Percentiles rank a stretch among this genome's conserved stretches.
phyloP scores from a whole-genome alignment of 2,797 vertebrate species.

The Crenuchus spilurus region DNA sequence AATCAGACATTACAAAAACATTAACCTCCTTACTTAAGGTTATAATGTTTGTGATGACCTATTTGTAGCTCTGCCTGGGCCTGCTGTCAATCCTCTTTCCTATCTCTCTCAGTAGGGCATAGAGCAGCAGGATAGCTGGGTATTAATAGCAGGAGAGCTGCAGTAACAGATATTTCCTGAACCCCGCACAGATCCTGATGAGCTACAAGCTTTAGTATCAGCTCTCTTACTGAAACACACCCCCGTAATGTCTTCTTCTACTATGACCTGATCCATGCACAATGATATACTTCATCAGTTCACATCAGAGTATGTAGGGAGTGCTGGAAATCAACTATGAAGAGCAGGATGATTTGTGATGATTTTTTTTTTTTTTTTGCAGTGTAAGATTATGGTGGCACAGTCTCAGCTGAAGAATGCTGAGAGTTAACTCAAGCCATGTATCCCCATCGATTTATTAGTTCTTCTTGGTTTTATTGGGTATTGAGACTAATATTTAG shows the following conservation, averaged over 20 bases:
- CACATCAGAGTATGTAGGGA: conserved; percentile 9
- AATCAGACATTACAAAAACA: conserved; percentile 39
- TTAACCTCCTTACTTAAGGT: conserved; percentile 27
- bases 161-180: conserved; percentile 56
- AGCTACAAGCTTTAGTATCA: conserved; percentile 19
- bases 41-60: conserved; percentile 47
- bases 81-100: conserved; percentile 18
- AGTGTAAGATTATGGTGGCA: not conserved
- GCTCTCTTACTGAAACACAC: conserved; percentile 4
- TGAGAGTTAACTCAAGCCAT: not conserved
- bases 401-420: not conserved
- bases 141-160: conserved; percentile 61
- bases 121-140: conserved; percentile 35
- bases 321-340: conserved; percentile 9
- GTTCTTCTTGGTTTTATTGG: not conserved
- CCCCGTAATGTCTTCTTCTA: conserved; percentile 35
- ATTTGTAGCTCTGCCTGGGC: conserved; percentile 37
- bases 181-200: conserved; percentile 9
- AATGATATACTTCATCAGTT: conserved; percentile 14
- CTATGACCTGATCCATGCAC: conserved; percentile 9
- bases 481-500: no score
- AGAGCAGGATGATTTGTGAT: not conserved
- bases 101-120: conserved; percentile 20
- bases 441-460: not conserved
- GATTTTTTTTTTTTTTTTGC: not conserved